Percentiles rank a stretch among this genome's conserved stretches.
Conservation (phyloP, 2,797 vertebrate genomes). For the Lepilemur septentrionalis region DNA sequence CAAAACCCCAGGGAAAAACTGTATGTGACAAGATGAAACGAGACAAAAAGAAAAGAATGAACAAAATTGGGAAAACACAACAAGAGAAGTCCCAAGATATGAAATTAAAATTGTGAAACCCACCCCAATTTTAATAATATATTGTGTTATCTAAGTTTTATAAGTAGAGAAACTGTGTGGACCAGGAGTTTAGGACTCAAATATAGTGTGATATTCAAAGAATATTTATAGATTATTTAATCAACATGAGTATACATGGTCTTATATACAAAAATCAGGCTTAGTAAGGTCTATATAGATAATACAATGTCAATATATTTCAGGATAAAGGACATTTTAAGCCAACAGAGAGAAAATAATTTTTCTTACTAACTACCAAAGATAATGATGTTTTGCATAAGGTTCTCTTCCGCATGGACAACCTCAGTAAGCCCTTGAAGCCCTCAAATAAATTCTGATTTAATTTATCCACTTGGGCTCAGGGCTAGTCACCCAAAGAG, state of each 20-base stretch:
- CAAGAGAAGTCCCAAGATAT: neutral
- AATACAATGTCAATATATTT: neutral
- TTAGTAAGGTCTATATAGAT: neutral
- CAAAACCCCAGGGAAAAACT: neutral
- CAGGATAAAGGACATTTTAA: neutral
- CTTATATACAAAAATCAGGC: neutral
- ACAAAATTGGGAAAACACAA: neutral
- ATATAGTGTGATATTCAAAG: neutral
- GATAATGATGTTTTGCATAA: neutral
- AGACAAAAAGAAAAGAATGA: neutral
- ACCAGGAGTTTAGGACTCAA: neutral
- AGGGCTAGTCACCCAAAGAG: neutral
- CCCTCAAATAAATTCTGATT: neutral
- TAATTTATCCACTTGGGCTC: neutral
- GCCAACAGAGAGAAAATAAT: neutral
- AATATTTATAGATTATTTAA: neutral
- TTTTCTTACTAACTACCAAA: neutral
- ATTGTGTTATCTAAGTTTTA: neutral
- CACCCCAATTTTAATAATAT: neutral
- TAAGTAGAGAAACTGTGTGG: rapidly evolving
- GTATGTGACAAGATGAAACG: neutral
- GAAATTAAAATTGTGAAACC: neutral
- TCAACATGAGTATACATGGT: neutral
- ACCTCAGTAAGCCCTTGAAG: neutral
- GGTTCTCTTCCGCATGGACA: neutral